phyloP scores from a whole-genome alignment of 2,888 invertebrate species.

The Euzophera pinguis region DNA sequence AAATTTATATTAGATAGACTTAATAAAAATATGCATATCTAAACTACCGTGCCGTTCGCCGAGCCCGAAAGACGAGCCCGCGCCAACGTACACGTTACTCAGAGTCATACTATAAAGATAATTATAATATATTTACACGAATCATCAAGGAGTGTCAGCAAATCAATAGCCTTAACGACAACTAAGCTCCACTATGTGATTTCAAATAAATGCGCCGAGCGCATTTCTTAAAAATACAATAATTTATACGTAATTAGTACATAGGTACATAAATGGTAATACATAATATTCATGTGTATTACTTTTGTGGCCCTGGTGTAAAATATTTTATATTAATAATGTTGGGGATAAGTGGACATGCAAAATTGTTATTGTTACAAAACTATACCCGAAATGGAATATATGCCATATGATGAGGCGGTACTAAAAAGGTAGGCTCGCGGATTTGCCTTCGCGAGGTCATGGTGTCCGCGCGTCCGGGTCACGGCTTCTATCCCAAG shows the following conservation, averaged over 20 bases:
- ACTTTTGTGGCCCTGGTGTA: slow-evolving; percentile 42
- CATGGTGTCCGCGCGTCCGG: no score
- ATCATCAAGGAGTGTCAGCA: slow-evolving; percentile 74
- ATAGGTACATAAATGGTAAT: slow-evolving; percentile 46
- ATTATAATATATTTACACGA: slow-evolving; percentile 78
- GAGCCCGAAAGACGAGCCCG: slow-evolving; percentile 29
- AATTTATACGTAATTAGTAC: slow-evolving; percentile 70
- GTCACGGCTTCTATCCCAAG: not conserved
- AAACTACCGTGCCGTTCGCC: slow-evolving; percentile 64
- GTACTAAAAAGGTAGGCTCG: slow-evolving; percentile 21
- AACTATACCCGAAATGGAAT: slow-evolving; percentile 8
- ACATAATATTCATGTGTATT: slow-evolving; percentile 40
- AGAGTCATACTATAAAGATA: slow-evolving; percentile 72
- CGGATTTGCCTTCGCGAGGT: not conserved
- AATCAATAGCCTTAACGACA: slow-evolving; percentile 74
- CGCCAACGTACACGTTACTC: slow-evolving; percentile 43
- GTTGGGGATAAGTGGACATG: slow-evolving; percentile 8
- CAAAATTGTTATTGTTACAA: slow-evolving; percentile 2
- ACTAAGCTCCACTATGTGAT: slow-evolving; percentile 78
- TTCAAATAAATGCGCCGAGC: slow-evolving; percentile 71
- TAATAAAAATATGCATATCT: slow-evolving; percentile 79
- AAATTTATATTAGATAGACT: slow-evolving; percentile 78
- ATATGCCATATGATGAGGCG: not conserved
- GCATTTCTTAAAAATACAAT: slow-evolving; percentile 66
- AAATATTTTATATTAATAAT: slow-evolving; percentile 14